phyloP scores from a whole-genome alignment of 2,113 vertebrate species.

The Axis porcinus region DNA sequence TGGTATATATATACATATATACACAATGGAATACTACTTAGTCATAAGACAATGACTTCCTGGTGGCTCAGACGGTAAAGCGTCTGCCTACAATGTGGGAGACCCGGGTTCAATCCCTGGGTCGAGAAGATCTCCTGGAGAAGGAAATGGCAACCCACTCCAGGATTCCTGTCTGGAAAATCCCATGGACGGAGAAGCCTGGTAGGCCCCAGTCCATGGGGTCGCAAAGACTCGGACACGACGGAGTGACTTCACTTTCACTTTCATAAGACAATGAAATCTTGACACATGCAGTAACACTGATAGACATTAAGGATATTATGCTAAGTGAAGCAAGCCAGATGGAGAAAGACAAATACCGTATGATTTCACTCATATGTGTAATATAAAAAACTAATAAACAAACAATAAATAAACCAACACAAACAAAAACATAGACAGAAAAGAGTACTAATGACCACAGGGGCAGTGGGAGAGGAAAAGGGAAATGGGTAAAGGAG shows the following conservation, averaged over 20 bases:
- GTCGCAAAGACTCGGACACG: no score
- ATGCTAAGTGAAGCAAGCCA: background rate
- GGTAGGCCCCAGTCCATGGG: no score
- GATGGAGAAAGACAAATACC: background rate
- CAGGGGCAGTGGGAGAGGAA: background rate
- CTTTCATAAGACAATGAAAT: background rate
- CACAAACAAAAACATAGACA: background rate
- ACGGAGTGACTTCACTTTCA: no score
- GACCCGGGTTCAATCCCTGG: no score
- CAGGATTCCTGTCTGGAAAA: no score
- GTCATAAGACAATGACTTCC: background rate
- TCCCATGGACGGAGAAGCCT: no score
- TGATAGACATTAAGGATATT: background rate
- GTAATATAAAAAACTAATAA: background rate
- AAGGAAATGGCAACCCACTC: no score
- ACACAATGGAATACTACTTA: background rate
- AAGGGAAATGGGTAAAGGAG: background rate
- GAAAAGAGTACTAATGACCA: background rate
- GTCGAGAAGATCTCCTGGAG: no score
- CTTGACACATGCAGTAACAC: background rate
- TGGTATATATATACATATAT: background rate
- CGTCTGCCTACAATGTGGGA: no score
- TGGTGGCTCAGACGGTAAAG: no score
- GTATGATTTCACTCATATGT: background rate
- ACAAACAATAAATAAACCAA: background rate